These are phyloP conservation scores for Eubasilissa splendida DNA, from an alignment of 2,888 invertebrate genomes.

Conservation along the genomic window DNA sequence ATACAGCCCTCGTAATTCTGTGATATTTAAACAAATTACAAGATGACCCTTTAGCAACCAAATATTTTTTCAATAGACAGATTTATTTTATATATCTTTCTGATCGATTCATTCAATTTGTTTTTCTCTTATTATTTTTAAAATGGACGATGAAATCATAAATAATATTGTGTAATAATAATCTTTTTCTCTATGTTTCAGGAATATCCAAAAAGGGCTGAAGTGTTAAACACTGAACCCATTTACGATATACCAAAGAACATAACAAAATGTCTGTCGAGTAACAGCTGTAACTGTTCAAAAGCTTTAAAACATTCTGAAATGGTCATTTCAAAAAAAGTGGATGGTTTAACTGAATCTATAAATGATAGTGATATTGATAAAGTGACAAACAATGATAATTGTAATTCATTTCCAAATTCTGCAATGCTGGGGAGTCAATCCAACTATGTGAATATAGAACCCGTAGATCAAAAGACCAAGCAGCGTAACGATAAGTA, in stretches of 20 bases:
- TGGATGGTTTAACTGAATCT: conserved; percentile 8
- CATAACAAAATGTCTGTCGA: conserved; percentile 76
- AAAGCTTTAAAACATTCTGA: conserved; percentile 67
- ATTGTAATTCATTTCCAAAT: not conserved
- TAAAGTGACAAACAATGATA: not conserved
- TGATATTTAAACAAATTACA: too few species aligned
- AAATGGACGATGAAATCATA: not conserved
- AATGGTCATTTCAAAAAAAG: conserved; percentile 63
- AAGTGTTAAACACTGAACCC: conserved; percentile 64
- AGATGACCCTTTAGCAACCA: too few species aligned
- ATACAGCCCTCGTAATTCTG: too few species aligned
- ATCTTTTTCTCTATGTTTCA: conserved; percentile 60
- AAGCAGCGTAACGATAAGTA: conserved; percentile 62
- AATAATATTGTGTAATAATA: not conserved
- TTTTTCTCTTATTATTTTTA: not conserved
- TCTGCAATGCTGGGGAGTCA: conserved; percentile 59
- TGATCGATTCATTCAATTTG: not conserved
- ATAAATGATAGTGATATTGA: not conserved
- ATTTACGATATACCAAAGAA: conserved; percentile 85
- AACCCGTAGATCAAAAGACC: conserved; percentile 60
- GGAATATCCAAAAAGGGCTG: conserved; percentile 66
- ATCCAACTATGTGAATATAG: conserved; percentile 72
- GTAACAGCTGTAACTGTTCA: conserved; percentile 67
- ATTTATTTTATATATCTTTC: not conserved
- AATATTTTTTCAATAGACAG: not conserved